These are phyloP conservation scores for Philonicus albiceps DNA, from an alignment of 2,888 invertebrate species.

Conservation along the genomic window DNA sequence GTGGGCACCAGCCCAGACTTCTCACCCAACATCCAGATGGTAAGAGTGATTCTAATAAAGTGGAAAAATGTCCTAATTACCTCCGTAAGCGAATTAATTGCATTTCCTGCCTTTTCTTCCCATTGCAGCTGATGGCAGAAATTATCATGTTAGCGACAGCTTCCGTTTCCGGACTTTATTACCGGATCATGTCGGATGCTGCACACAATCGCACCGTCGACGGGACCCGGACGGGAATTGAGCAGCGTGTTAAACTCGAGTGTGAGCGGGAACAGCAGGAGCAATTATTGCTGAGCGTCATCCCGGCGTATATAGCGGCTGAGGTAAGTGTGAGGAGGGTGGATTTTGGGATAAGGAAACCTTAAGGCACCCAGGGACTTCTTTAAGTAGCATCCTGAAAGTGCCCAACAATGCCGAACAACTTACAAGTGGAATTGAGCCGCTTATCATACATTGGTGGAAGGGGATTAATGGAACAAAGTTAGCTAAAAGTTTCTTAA, in stretches of 20 bases:
- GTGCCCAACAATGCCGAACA: not conserved
- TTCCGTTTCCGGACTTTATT: conserved; percentile 85
- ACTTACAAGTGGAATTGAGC: not conserved
- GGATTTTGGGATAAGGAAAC: not conserved
- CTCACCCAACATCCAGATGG: conserved; percentile 57
- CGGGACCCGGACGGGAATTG: conserved; percentile 88
- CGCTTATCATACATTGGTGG: not conserved
- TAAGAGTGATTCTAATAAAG: conserved; percentile 52
- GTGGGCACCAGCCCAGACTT: conserved; percentile 55
- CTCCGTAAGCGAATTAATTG: not conserved
- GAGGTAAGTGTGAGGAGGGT: conserved; percentile 76
- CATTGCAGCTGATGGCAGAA: conserved; percentile 77
- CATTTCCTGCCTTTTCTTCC: conserved; percentile 14
- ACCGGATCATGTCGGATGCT: conserved; percentile 85
- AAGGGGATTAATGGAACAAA: not conserved
- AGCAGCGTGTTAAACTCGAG: conserved; percentile 90
- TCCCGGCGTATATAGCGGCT: conserved; percentile 93
- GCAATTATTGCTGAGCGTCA: conserved; percentile 88
- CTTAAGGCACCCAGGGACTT: not conserved
- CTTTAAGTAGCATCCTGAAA: not conserved
- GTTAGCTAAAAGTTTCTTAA: not conserved
- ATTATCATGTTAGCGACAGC: conserved; percentile 79
- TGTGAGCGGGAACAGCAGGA: conserved; percentile 95
- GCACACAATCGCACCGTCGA: conserved; percentile 89
- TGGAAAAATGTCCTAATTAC: not conserved